Percentiles rank a stretch among this genome's conserved stretches.
Evolutionary conservation across 2,797 vertebrate species (phyloP).

Genomic region (Hyperoplus lanceolatus): DNA sequence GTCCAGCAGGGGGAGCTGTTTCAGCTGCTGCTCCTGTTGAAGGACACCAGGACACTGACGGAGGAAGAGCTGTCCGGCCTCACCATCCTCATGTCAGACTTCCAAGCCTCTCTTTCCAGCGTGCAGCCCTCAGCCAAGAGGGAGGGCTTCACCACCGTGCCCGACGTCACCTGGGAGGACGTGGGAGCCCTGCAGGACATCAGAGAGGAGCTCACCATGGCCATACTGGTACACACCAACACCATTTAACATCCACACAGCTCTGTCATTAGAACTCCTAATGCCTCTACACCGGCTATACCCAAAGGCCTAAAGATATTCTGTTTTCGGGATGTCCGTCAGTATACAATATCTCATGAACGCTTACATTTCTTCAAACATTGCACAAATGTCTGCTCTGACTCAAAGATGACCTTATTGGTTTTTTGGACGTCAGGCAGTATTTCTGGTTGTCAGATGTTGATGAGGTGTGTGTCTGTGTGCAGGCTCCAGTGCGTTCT

Average conservation of each 20-base stretch:
- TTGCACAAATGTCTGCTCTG: no score
- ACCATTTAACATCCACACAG: neutral
- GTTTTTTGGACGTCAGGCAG: no score
- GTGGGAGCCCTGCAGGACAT: constrained; percentile 94
- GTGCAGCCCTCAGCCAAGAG: constrained; percentile 98
- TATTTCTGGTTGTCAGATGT: constrained; percentile 1
- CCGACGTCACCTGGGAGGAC: constrained; percentile 95
- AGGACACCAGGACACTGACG: constrained; percentile 82
- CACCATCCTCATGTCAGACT: constrained; percentile 92
- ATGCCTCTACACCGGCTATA: no score
- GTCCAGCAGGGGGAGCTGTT: constrained; percentile 87
- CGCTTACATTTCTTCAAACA: no score
- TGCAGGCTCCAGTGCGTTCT: constrained; percentile 92
- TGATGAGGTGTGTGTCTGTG: constrained; percentile 30
- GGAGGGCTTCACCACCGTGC: constrained; percentile 96
- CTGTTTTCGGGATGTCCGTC: no score
- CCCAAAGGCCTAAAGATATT: no score
- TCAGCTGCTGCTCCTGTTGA: constrained; percentile 87
- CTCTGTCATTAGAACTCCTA: neutral
- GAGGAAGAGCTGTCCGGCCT: constrained; percentile 89
- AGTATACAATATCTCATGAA: no score
- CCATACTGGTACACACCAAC: constrained; percentile 90
- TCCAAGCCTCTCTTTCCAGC: constrained; percentile 87
- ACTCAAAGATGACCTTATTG: no score
- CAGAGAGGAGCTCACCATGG: constrained; percentile 96